Conservation (phyloP, 2,113 vertebrate genomes). For the Cricetomys ansorgei region DNA sequence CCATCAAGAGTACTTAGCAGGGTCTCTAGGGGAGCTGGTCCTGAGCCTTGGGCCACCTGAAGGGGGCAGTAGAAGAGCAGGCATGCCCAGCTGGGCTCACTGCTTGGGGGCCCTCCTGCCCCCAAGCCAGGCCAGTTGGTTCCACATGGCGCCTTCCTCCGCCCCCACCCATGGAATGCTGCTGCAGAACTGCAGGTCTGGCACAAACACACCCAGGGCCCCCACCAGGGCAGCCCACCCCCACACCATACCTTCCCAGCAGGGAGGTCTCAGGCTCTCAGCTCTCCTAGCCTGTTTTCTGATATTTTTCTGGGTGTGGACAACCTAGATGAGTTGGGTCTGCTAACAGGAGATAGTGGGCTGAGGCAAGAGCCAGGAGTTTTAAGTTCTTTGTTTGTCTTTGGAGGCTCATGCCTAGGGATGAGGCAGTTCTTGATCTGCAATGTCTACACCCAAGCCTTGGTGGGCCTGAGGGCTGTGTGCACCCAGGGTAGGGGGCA, state of each 20-base stretch:
- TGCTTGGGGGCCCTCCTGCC: not conserved
- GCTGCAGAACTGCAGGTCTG: not conserved
- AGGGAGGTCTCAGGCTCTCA: not conserved
- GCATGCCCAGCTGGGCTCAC: fast-evolving
- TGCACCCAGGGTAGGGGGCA: fast-evolving
- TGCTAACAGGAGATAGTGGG: not conserved
- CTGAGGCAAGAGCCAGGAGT: fast-evolving
- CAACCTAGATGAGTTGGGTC: not conserved
- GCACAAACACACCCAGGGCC: not conserved
- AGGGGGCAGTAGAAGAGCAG: not conserved
- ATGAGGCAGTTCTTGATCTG: not conserved
- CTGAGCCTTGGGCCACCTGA: not conserved
- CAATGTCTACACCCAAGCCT: not conserved
- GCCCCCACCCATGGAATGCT: not conserved
- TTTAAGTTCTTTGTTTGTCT: not conserved
- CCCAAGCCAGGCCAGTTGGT: not conserved
- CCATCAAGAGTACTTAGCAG: not conserved
- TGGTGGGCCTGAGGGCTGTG: too few relatives aligned
- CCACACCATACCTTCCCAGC: not conserved
- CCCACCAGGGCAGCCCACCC: not conserved
- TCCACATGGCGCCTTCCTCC: not conserved
- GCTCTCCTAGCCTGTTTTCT: not conserved
- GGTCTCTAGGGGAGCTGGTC: not conserved
- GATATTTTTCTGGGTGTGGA: not conserved
- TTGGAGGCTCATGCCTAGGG: not conserved